phyloP scores from a whole-genome alignment of 1,140 invertebrate genomes.

The Ceratina australensis region DNA sequence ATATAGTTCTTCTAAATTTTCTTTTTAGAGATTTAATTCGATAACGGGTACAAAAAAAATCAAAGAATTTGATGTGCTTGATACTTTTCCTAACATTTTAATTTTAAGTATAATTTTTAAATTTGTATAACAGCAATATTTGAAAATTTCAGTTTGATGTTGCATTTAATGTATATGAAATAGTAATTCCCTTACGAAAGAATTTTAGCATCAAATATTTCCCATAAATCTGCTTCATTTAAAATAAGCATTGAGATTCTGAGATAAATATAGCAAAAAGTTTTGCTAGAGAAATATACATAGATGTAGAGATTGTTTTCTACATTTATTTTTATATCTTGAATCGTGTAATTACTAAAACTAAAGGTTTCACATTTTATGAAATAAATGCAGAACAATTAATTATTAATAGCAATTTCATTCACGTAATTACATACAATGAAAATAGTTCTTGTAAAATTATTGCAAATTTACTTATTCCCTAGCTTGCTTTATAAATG shows the following conservation, averaged over 20 bases:
- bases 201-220: neutral
- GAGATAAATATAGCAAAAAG: neutral
- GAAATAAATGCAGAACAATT: constrained; percentile 14
- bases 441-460: constrained; percentile 19
- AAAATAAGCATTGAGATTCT: neutral
- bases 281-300: neutral
- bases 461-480: neutral
- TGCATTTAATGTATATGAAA: too few relatives aligned
- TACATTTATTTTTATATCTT: constrained; percentile 59
- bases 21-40: too few relatives aligned
- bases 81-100: too few relatives aligned
- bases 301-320: neutral
- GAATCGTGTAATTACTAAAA: constrained; percentile 22
- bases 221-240: neutral
- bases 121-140: neutral
- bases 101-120: neutral
- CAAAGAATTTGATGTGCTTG: too few relatives aligned
- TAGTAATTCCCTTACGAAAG: too few relatives aligned
- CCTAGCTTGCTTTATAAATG: neutral
- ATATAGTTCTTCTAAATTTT: too few relatives aligned
- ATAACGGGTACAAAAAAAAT: too few relatives aligned
- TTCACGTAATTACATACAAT: constrained; percentile 19
- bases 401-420: constrained; percentile 25
- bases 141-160: too few relatives aligned
- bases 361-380: constrained; percentile 13